Percentiles rank a stretch among this genome's conserved stretches.
Conservation (phyloP, 2,113 vertebrate species). For the Tapirus terrestris region DNA sequence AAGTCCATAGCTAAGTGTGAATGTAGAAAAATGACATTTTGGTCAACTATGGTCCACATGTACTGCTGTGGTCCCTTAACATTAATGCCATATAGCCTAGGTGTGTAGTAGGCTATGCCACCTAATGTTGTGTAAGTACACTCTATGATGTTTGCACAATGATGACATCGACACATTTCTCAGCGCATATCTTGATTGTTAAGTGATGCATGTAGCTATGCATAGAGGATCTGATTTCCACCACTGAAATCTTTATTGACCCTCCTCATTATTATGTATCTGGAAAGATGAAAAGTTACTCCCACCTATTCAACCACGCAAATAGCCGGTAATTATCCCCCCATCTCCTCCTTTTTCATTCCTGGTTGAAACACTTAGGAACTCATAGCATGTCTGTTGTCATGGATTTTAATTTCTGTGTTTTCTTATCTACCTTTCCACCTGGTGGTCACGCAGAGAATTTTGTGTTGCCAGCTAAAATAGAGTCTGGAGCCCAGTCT, state of each 20-base stretch:
- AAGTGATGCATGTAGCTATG: background rate
- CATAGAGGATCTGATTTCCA: background rate
- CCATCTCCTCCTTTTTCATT: background rate
- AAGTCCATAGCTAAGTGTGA: background rate
- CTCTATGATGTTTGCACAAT: too few species aligned
- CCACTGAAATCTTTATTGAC: background rate
- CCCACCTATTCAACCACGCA: background rate
- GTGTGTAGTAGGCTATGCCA: too few species aligned
- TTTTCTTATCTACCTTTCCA: background rate
- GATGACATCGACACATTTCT: too few species aligned
- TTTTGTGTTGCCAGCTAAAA: background rate
- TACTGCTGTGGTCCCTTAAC: too few species aligned
- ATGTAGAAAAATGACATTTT: too few species aligned
- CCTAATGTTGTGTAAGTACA: too few species aligned
- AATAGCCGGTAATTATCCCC: background rate
- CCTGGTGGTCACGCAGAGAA: background rate
- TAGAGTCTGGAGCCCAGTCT: background rate
- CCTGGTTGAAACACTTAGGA: background rate
- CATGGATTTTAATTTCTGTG: background rate
- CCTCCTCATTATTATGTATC: background rate
- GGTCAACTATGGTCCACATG: too few species aligned
- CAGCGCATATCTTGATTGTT: too few species aligned
- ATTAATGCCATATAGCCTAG: too few species aligned
- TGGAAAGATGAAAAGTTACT: background rate
- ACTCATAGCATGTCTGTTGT: background rate